Percentiles rank a stretch among this genome's conserved stretches.
These are phyloP conservation scores for Coptotermes formosanus DNA, from an alignment of 1,140 invertebrate genomes.

Conservation along the genomic window DNA sequence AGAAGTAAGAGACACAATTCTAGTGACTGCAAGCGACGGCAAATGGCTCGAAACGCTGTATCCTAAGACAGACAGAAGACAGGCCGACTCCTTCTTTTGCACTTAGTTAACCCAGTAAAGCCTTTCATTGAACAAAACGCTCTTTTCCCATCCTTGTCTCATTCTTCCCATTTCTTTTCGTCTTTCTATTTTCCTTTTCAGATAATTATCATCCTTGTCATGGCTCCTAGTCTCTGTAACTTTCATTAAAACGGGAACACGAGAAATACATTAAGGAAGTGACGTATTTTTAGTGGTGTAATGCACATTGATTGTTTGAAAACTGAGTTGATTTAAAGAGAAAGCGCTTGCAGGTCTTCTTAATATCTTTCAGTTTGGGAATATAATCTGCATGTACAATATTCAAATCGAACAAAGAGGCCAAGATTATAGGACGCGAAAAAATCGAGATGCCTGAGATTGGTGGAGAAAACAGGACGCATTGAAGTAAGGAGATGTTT, in stretches of 20 bases:
- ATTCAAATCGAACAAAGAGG: too few relatives aligned
- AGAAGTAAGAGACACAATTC: not conserved
- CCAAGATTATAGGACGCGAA: too few relatives aligned
- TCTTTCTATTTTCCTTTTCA: not conserved
- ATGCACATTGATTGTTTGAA: not conserved
- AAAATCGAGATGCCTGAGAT: too few relatives aligned
- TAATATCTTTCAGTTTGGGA: too few relatives aligned
- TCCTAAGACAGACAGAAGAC: not conserved
- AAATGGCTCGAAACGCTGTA: not conserved
- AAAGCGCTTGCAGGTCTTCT: too few relatives aligned
- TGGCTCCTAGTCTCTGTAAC: not conserved
- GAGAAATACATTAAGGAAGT: not conserved
- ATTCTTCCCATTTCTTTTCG: not conserved
- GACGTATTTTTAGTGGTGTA: not conserved
- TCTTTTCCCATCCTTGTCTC: not conserved
- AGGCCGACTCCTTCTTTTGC: not conserved
- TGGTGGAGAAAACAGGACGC: too few relatives aligned
- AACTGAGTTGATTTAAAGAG: not conserved
- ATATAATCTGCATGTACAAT: too few relatives aligned
- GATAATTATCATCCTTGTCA: not conserved
- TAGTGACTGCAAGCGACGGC: not conserved
- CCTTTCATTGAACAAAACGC: not conserved
- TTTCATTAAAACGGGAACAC: slow-evolving; percentile 11
- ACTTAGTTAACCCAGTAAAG: not conserved
- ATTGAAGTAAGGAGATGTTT: too few relatives aligned